These are phyloP conservation scores for Nettapus auritus DNA, from an alignment of 2,113 vertebrate genomes.

Conservation along the genomic window DNA sequence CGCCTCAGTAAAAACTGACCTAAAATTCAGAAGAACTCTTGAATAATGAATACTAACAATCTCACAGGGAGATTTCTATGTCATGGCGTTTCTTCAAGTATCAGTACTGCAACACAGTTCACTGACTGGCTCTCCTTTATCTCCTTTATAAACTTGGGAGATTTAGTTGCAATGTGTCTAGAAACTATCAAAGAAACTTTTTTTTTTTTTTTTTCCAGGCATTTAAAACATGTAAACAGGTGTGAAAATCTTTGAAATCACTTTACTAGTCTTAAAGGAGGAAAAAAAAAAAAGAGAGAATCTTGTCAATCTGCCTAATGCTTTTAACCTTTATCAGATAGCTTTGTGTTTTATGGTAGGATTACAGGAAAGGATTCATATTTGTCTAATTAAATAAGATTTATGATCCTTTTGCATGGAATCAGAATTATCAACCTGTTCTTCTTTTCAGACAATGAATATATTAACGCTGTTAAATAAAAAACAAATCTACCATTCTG, in stretches of 20 bases:
- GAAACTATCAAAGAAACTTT: background rate
- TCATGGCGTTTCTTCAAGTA: background rate
- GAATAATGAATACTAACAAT: background rate
- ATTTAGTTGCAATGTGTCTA: background rate
- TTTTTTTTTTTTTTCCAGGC: background rate
- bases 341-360: background rate
- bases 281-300: background rate
- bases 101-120: background rate
- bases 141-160: background rate
- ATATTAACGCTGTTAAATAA: conserved; percentile 22
- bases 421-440: background rate
- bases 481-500: background rate
- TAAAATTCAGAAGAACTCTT: background rate
- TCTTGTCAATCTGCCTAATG: background rate
- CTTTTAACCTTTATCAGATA: conserved; percentile 1
- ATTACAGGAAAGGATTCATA: background rate
- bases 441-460: background rate
- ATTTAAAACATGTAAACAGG: background rate
- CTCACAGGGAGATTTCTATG: background rate
- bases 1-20: background rate
- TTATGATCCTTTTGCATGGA: background rate
- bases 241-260: background rate
- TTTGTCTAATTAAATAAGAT: conserved; percentile 12
- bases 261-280: background rate
- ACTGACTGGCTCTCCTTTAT: background rate